Percentiles rank a stretch among this genome's conserved stretches.
Evolutionary conservation across 2,113 vertebrate species (phyloP).

Genomic region (Microtus richardsoni): DNA sequence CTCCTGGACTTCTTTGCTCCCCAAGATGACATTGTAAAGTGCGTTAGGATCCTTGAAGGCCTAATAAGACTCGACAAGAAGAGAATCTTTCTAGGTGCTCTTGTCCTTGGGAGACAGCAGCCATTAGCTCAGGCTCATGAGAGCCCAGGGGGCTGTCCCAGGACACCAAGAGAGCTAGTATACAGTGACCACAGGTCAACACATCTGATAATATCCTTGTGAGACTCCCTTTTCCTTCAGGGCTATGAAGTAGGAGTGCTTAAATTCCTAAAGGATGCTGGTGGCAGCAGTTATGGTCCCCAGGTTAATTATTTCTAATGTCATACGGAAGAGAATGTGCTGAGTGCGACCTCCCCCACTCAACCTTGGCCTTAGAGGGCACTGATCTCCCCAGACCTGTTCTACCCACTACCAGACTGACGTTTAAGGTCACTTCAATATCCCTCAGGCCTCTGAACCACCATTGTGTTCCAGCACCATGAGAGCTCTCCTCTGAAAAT

Average conservation of each 20-base stretch:
- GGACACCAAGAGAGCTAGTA: not conserved
- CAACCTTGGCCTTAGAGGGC: not conserved
- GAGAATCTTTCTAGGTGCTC: not conserved
- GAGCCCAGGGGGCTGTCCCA: not conserved
- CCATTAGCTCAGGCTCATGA: not conserved
- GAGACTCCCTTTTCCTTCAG: constrained; percentile 33
- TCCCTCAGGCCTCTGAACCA: not conserved
- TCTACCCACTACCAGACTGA: not conserved
- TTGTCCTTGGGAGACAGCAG: not conserved
- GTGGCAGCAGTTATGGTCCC: constrained; percentile 56
- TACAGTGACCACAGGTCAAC: not conserved
- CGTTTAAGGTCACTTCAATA: not conserved
- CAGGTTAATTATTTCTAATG: constrained; percentile 70
- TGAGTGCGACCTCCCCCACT: constrained; percentile 54
- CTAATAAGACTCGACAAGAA: not conserved
- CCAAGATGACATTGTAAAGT: constrained; percentile 34
- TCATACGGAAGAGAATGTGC: constrained; percentile 76
- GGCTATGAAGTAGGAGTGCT: constrained; percentile 25
- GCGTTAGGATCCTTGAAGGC: constrained; percentile 31
- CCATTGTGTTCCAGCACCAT: not conserved
- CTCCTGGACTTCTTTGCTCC: not conserved
- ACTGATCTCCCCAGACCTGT: not conserved
- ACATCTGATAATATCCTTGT: not conserved
- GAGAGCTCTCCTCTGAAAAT: not conserved
- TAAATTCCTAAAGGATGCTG: constrained; percentile 57